Conservation (phyloP, 2,797 vertebrate genomes). For the Phylloscopus collybita region DNA sequence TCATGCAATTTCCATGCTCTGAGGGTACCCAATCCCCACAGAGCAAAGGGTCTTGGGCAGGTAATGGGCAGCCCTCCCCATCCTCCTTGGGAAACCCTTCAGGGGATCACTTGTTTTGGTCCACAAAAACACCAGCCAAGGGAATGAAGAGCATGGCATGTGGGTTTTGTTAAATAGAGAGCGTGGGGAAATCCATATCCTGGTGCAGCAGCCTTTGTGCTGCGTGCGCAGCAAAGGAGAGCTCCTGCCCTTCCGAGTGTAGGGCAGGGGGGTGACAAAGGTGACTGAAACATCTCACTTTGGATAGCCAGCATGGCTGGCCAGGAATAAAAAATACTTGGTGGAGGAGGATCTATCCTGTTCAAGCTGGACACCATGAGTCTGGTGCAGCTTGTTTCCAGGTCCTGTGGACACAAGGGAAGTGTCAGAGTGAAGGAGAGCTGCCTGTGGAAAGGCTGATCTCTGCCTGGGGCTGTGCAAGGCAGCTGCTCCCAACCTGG, state of each 20-base stretch:
- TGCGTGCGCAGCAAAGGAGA: background rate
- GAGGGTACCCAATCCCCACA: rapidly evolving
- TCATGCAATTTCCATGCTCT: background rate
- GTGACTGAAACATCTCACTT: background rate
- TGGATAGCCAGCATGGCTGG: rapidly evolving
- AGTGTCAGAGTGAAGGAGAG: background rate
- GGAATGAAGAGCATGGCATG: background rate
- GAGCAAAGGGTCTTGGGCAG: background rate
- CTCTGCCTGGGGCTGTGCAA: background rate
- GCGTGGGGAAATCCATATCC: background rate
- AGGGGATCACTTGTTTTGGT: background rate
- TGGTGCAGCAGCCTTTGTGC: background rate
- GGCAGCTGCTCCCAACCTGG: background rate
- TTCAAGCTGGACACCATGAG: rapidly evolving
- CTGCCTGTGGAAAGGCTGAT: background rate
- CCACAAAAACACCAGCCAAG: background rate
- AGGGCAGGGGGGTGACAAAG: background rate
- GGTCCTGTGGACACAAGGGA: background rate
- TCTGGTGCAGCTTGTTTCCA: background rate
- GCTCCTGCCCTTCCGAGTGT: background rate
- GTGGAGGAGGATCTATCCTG: background rate
- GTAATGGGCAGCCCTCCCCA: background rate
- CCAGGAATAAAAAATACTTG: background rate
- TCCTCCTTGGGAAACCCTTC: background rate
- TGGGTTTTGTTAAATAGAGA: background rate